Base-by-base conservation (phyloP, 2,888 invertebrate genomes). In the Microdon myrmicae region DNA sequence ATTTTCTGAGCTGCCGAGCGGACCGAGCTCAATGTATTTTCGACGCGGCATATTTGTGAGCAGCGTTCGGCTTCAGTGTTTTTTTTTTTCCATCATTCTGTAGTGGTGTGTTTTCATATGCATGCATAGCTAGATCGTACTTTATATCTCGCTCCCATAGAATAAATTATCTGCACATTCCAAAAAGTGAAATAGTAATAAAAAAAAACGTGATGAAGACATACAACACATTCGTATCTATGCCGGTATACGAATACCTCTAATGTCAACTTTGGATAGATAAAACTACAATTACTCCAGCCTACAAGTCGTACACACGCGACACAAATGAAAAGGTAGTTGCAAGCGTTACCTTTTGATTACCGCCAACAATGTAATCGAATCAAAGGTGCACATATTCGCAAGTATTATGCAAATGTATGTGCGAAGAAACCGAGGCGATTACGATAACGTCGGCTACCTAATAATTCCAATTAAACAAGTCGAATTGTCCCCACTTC, bases 141-240 rank as follows among this genome's bases (percentile, higher is more conserved):
- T 47, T 45, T 43, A 47, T 55, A 39, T 55, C 47, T 55, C 12
- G 45, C 39, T 55, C 47, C 34, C 55, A 47, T 47, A 35, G 55
- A 47, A 55, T 55, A 55, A 55, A 55, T 55, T 55, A 55, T 34
- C 45, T 35, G 35, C 16, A 29, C 35, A 43, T 43, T 53, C 32
- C 54, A 37, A 23, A 51, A 51, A 31, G 45, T n/a, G n/a, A n/a
- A n/a, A n/a, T n/a, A n/a, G n/a, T n/a, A n/a, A n/a, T n/a, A n/a
- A n/a, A n/a, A n/a, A n/a, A n/a, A n/a, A n/a, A n/a, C n/a, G n/a
- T n/a, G 25, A 53, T 37, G 14, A 45, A 38, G 20, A 17, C 25
- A 20, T 19, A 8, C 23, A 34, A 19, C 8, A 19, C 13, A 14
- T 14, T 9, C 9, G 16, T 45, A 31, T 43, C 32, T 45, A 38